A percentile compares a stretch with the other conserved stretches of the same genome.
Evolutionary conservation across 35 echinoderm and acorn worm species (phyloP).

Genomic region (Acanthaster planci): DNA sequence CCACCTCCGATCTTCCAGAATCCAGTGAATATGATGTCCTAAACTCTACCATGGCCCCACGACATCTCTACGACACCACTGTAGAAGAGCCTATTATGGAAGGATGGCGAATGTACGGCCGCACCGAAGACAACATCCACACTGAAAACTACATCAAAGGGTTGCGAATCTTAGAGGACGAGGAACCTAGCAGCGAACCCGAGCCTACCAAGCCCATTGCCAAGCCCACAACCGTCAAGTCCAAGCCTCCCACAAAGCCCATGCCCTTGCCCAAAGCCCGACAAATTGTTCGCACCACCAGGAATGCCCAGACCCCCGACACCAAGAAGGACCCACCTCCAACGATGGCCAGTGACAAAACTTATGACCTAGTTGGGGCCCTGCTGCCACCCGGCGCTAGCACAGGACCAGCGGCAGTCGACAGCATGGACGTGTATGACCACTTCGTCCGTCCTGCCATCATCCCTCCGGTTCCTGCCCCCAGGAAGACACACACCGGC

Average conservation of each 20-base stretch:
- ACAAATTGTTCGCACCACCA: background rate
- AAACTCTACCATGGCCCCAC: background rate
- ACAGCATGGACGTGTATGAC: slow-evolving; percentile 47
- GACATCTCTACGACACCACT: slow-evolving; percentile 22
- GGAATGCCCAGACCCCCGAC: background rate
- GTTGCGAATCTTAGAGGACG: slow-evolving; percentile 5
- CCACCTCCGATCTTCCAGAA: background rate
- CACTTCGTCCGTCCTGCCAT: slow-evolving; percentile 23
- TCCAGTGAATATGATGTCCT: slow-evolving; percentile 24
- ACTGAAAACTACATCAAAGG: slow-evolving; percentile 41
- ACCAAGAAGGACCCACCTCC: slow-evolving; percentile 6
- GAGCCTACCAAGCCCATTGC: background rate
- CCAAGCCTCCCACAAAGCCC: background rate
- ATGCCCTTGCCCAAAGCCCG: no score
- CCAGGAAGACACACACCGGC: background rate
- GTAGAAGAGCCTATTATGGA: slow-evolving; percentile 32
- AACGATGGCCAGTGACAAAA: background rate
- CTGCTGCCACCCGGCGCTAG: background rate
- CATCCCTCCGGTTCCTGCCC: background rate
- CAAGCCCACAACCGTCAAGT: slow-evolving; percentile 7
- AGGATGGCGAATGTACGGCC: slow-evolving; percentile 54
- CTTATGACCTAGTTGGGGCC: background rate
- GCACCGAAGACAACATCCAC: slow-evolving; percentile 57
- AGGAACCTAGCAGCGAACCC: background rate
- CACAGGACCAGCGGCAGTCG: background rate